Conservation (phyloP, 64 coral and sea anemone genomes). For the Stichodactyla helianthus region DNA sequence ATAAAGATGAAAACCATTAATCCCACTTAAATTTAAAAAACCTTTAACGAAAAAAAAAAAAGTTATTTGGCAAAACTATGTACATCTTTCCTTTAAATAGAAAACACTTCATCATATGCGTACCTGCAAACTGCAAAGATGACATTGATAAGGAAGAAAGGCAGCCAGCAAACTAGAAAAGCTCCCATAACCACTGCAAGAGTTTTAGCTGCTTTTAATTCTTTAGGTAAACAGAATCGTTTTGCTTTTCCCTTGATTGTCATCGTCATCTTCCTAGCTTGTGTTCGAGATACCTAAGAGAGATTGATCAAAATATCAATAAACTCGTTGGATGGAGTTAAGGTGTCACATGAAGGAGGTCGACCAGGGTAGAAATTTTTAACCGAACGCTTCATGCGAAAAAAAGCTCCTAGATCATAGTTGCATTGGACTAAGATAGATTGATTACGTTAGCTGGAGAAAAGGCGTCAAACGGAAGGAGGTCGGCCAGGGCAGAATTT, state of each 20-base stretch:
- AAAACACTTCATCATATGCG: not conserved
- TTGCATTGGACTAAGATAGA: no score
- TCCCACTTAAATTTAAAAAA: not conserved
- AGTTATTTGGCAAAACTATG: no score
- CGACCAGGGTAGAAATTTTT: no score
- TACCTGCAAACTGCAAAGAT: slow-evolving; percentile 52
- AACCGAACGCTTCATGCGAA: no score
- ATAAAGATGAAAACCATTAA: not conserved
- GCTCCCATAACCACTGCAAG: slow-evolving; percentile 80
- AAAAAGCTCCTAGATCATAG: no score
- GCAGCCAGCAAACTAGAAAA: slow-evolving; percentile 75
- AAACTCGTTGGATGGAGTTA: no score
- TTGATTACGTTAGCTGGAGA: no score
- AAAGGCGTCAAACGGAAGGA: no score
- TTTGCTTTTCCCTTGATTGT: slow-evolving; percentile 59
- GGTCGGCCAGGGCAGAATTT: no score
- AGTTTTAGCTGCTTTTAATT: slow-evolving; percentile 86
- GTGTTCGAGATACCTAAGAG: slow-evolving; percentile 56
- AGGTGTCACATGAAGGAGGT: no score
- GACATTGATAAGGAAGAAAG: slow-evolving; percentile 79
- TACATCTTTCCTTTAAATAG: no score
- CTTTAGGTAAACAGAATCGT: slow-evolving; percentile 80
- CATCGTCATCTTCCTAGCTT: slow-evolving; percentile 67
- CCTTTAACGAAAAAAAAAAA: no score
- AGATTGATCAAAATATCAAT: not conserved